Evolutionary conservation across 2,113 vertebrate species (phyloP).

Genomic region (Mobula hypostoma): DNA sequence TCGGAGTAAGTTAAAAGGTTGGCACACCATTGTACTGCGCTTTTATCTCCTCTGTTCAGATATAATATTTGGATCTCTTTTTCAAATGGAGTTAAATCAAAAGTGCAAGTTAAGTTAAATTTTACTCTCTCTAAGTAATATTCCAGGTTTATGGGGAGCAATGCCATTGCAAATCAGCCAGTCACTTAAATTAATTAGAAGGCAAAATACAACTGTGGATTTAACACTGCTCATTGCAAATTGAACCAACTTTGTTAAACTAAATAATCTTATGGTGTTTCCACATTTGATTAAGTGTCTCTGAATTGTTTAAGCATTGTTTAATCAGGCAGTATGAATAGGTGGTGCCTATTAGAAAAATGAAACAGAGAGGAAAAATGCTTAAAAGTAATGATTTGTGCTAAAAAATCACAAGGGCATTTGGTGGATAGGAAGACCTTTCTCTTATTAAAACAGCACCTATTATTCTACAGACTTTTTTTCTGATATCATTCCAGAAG

Average conservation of each 20-base stretch:
- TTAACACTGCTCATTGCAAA: neutral
- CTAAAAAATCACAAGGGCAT: neutral
- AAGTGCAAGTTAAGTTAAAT: neutral
- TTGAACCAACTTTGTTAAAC: neutral
- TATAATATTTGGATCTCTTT: neutral
- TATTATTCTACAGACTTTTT: neutral
- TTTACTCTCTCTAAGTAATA: neutral
- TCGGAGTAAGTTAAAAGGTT: no score
- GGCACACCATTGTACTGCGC: no score
- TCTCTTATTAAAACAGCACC: neutral
- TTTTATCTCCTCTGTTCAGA: no score
- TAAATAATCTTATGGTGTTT: neutral
- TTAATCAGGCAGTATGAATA: neutral
- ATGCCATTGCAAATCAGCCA: neutral
- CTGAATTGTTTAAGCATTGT: neutral
- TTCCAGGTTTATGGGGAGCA: neutral
- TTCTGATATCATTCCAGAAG: neutral
- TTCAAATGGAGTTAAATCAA: neutral
- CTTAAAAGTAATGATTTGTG: neutral
- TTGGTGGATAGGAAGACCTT: neutral
- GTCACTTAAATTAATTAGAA: neutral
- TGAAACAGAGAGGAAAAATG: neutral
- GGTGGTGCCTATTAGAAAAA: neutral
- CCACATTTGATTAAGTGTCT: neutral
- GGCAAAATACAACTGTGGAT: neutral